Evolutionary conservation across 2,888 invertebrate genomes (phyloP).

Genomic region (Yponomeuta plumbellus): DNA sequence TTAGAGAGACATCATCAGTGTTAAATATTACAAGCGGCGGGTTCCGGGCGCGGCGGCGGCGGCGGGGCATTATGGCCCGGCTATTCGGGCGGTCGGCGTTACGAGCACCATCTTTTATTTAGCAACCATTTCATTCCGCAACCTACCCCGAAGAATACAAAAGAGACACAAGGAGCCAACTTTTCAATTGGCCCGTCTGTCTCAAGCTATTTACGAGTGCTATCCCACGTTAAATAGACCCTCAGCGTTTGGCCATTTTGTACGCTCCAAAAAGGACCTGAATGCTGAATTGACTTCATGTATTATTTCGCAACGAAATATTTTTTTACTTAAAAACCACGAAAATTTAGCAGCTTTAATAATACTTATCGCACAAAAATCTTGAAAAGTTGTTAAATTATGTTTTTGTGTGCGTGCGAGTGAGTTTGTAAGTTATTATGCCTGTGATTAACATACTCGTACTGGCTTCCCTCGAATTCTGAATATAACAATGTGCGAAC

Average conservation of each 20-base stretch:
- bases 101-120: conserved; percentile 51
- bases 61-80: conserved; percentile 21
- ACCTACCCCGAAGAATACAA: conserved; percentile 24
- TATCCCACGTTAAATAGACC: neutral
- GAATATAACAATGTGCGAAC: neutral
- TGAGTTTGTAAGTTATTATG: neutral
- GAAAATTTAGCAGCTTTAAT: neutral
- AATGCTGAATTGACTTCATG: neutral
- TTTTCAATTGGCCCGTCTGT: conserved; percentile 2
- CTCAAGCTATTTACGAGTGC: neutral
- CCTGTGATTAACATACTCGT: neutral
- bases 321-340: neutral
- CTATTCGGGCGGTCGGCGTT: conserved; percentile 46
- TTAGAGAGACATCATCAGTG: conserved; percentile 20
- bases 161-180: neutral
- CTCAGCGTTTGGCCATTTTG: no score
- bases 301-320: neutral
- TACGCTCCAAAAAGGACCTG: neutral
- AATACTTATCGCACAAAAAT: neutral
- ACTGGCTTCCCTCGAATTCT: neutral
- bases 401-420: neutral
- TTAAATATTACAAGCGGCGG: conserved; percentile 49
- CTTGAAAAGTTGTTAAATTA: neutral
- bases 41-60: conserved; percentile 8
- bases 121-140: conserved; percentile 40